Base-by-base conservation (phyloP, 2,113 vertebrate species). In the Hemibagrus wyckioides region DNA sequence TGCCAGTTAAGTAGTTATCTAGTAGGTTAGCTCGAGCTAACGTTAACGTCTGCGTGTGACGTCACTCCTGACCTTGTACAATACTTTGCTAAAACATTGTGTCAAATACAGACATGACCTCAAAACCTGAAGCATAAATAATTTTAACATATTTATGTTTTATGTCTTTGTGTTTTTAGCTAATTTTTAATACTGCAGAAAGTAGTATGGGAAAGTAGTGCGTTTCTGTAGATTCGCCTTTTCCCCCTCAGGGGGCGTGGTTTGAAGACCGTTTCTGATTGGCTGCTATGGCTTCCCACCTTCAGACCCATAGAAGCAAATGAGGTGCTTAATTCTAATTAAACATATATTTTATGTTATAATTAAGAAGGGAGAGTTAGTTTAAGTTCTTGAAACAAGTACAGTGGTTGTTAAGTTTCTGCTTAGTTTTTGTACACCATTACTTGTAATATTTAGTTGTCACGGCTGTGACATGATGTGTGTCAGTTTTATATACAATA, bases 191-290 rank as follows among this genome's bases (percentile, higher is more conserved):
- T 50, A 48, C 41, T 1, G 9, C n/a, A 48, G 3, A 48, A 50
- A 33, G 30, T 56, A 57, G 52, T 80, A 33, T 39, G 33, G 6
- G 9, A 48, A 14, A 61, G 5, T 30, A 82, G 52, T 39, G 39
- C 14, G 11, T 83, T 4, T 4, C 14, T 25, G 84, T 0, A 8
- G 23, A 25, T 88, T 79, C 15, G 17, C 76, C 11, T 4, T 54
- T 30, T 56, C 30, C 15, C 5, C 30, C 13, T 19, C 54, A 71
- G 48, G 67, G 67, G 86, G 87, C 87, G 92, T 76, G 90, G 63
- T 30, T 15, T 25, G 28, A 59, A 15, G 41, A 19, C 6, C 10
- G 54, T 8, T 87, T 92, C 33, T 93, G 90, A 94, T 94, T 94
- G 93, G 94, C 0, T 90, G 73, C 84, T 82, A 80, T 28, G 21